Evolutionary conservation across 2,797 vertebrate genomes (phyloP).

Genomic region (Crenuchus spilurus): DNA sequence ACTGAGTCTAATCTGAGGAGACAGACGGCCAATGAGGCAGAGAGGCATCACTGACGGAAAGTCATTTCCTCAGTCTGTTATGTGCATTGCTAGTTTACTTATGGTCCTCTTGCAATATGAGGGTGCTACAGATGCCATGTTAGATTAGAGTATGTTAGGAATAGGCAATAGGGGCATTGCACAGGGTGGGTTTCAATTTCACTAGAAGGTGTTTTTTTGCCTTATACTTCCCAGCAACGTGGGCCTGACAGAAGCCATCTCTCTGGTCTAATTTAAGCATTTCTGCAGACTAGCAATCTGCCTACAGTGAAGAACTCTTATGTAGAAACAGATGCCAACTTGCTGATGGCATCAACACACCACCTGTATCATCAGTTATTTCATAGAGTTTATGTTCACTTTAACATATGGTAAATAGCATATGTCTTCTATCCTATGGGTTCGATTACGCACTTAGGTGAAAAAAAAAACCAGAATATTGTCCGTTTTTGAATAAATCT

Average conservation of each 20-base stretch:
- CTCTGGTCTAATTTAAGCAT: constrained; percentile 70
- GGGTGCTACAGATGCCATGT: constrained; percentile 69
- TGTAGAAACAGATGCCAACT: constrained; percentile 62
- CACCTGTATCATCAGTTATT: constrained; percentile 19
- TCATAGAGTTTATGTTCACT: constrained; percentile 13
- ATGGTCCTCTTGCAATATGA: constrained; percentile 49
- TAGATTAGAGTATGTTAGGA: constrained; percentile 66
- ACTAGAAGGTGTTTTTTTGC: constrained; percentile 54
- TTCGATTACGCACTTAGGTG: background rate
- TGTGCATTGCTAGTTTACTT: constrained; percentile 21
- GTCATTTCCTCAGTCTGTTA: constrained; percentile 21
- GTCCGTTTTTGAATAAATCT: background rate
- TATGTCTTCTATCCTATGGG: constrained; percentile 21
- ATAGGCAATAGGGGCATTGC: constrained; percentile 30
- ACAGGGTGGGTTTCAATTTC: constrained; percentile 68
- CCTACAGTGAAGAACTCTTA: constrained; percentile 58
- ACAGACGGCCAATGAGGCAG: constrained; percentile 31
- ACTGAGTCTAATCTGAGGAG: constrained; percentile 15
- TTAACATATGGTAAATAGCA: constrained; percentile 20
- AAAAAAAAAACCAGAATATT: background rate
- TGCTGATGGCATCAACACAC: constrained; percentile 32
- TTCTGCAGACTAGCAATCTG: constrained; percentile 67
- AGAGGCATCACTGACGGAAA: constrained; percentile 14
- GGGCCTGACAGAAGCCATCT: constrained; percentile 77
- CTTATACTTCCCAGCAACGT: constrained; percentile 54